Evolutionary conservation across 2,888 invertebrate genomes (phyloP), one percentile per base, ranked within the genome.

Genomic region (Lacanobia wlatinum): DNA sequence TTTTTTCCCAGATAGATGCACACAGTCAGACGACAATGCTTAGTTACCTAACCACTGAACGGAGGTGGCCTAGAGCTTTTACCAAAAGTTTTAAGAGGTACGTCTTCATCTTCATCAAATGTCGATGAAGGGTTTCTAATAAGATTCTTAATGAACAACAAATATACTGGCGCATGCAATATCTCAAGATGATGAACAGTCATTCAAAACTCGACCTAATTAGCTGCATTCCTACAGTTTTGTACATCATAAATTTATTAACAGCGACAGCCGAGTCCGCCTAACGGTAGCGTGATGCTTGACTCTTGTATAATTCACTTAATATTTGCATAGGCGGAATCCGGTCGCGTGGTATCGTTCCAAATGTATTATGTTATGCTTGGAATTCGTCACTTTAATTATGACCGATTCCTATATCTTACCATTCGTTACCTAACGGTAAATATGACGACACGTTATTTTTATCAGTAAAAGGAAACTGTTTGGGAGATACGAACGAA

Each of bases 251-350:
- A 86, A 78, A 84, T 82, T 66, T 28, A 63, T 69, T 50, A 60
- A 58, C 60, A 67, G 64, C 18, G 67, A 78, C 70, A 69, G 65
- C 43, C 38, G 12, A 66, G 55, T 68, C 64, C 61, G 38, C 34
- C 53, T 84, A 89, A 85, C 84, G 86, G 88, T 85, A 83, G 86
- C 86, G 76, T 77, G 81, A 84, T 85, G 80, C 40, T 71, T 76
- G 76, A 48, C 52, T 75, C 63, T 72, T 56, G 69, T 79, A 82
- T 82, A 80, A 80, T 73, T 84, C 76, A 85, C 65, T 60, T 73
- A 59, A 77, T 76, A 85, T 85, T 85, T 85, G 80, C 84, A 85
- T 83, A 74, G 21, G n/a, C 50, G 78, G 80, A 77, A 80, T 81
- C 78, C 83, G 80, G 84, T 78, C 72, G 70, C 58, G 60, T 76